Evolutionary conservation across 2,113 vertebrate species (phyloP).

Genomic region (Danionella cerebrum): DNA sequence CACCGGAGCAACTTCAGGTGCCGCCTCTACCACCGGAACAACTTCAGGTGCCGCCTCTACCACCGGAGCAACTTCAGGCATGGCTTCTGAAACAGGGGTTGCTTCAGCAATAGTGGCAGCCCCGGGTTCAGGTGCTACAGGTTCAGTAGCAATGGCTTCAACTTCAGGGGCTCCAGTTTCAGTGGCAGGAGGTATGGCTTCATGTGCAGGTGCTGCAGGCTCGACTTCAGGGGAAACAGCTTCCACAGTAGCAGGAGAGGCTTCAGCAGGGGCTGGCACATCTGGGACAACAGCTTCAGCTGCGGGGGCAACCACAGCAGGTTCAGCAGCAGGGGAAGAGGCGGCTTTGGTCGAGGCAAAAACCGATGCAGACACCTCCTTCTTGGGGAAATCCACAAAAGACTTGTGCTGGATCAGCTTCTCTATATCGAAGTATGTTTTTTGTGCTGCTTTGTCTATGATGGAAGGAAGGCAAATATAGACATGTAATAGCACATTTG

Average conservation of each 20-base stretch:
- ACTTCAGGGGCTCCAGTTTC: neutral
- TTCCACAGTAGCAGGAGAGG: neutral
- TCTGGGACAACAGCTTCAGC: neutral
- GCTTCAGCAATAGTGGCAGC: neutral
- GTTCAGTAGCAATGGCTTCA: neutral
- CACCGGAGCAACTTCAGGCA: too few relatives aligned
- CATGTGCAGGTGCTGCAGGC: neutral
- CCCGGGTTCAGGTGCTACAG: neutral
- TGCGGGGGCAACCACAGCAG: neutral
- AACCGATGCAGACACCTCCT: slow-evolving; percentile 19
- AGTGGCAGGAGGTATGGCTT: neutral
- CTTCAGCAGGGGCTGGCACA: neutral
- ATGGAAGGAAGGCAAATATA: slow-evolving; percentile 46
- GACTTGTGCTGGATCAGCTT: slow-evolving; percentile 59
- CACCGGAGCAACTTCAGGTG: too few relatives aligned
- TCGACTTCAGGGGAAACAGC: neutral
- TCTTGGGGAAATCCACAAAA: slow-evolving; percentile 42
- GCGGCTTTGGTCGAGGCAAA: neutral
- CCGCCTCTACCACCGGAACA: too few relatives aligned
- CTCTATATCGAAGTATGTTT: slow-evolving; percentile 62
- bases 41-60: too few relatives aligned
- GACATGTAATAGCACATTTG: slow-evolving; percentile 41
- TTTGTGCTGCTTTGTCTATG: slow-evolving; percentile 49
- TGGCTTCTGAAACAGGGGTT: neutral
- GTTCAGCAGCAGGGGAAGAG: neutral